Evolutionary conservation across 2,797 vertebrate species (phyloP), one percentile per base, ranked within the genome.

Genomic region (Triplophysa yarkandensis): DNA sequence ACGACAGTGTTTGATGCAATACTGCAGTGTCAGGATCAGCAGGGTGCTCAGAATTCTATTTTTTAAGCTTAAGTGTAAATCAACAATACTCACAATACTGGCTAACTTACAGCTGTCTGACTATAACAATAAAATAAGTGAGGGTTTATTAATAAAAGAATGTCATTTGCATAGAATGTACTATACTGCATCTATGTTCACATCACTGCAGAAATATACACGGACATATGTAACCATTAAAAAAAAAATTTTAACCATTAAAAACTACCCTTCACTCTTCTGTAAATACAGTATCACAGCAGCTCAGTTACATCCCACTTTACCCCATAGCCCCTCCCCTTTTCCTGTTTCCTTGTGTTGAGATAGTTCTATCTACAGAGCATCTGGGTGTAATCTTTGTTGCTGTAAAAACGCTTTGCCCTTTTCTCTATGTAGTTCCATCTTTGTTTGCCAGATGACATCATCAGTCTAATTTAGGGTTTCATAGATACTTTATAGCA

Each of bases 391-490:
- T 83, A 76, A 79, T 77, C 77, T 83, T 48, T 50, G 63, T 80
- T 77, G 68, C 19, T 70, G 63, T 74, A 83, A 74, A 76, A 83
- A 68, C 64, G 68, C 66, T 76, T 65, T 78, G 78, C 67, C 80
- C 80, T 82, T 78, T 77, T 70, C 68, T 71, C 73, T 78, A 78
- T 80, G 78, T 77, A 66, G 80, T 71, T 80, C 76, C 69, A 77
- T 80, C 77, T 80, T 60, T 46, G 77, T 77, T 70, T 69, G 55
- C 71, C 32, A 58, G 57, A 55, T 67, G 69, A 80, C 72, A 64
- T 80, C 65, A 83, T 83, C 78, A 82, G 63, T 71, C 74, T 80
- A 67, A 82, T 82, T 82, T 78, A 48, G 54, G 77, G 71, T 73
- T 76, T 66, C 65, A 61, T 69, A n/a, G 25, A 16, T 19, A 54